Base-by-base conservation (phyloP, 2,797 vertebrate species). In the Lepidocolaptes lacrymiger region DNA sequence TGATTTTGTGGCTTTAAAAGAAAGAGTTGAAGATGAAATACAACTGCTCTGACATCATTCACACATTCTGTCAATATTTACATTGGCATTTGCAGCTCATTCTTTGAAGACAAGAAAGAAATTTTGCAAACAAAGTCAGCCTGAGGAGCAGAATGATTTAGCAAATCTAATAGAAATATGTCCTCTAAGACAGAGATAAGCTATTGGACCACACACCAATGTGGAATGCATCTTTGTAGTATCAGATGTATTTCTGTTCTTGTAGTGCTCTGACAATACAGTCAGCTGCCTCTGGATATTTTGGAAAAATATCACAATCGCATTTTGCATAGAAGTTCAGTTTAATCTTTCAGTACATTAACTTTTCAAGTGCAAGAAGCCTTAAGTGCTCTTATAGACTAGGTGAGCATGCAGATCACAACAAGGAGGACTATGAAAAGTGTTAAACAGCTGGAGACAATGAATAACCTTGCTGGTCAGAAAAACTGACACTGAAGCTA, bases 251-350 rank as follows among this genome's bases (percentile, higher is more conserved):
- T 76, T 90, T 62, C 52, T 85, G 39, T 46, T n/a, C 80, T 84
- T 79, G 46, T 17, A 64, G 52, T 62, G 63, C 30, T 82, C 48
- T 62, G 71, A 80, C 58, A 94, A 83, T 39, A 82, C 11, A 88
- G 58, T 74, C 79, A 85, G 62, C 14, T 48, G 62, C 89, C 83
- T 89, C 75, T 0, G 4, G 91, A 14, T 96, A 74, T 78, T 95
- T 84, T 96, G 97, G 93, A 91, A 97, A 95, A 92, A 75, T 58
- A 82, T 39, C 36, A 24, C 88, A n/a, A 66, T 95, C 75, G 74
- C 73, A 92, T 92, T 95, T 85, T 72, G 36, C 85, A 79, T 63
- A 89, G 44, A 54, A 74, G 18, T 85, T 77, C 37, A 11, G 27
- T 62, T 75, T 36, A 49, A 62, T 71, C 26, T 56, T 49, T 80